Percentiles rank a stretch among this genome's conserved stretches.
These are phyloP conservation scores for Branchipolynoe longqiensis DNA, from an alignment of 2,888 invertebrate genomes.

Conservation along the genomic window DNA sequence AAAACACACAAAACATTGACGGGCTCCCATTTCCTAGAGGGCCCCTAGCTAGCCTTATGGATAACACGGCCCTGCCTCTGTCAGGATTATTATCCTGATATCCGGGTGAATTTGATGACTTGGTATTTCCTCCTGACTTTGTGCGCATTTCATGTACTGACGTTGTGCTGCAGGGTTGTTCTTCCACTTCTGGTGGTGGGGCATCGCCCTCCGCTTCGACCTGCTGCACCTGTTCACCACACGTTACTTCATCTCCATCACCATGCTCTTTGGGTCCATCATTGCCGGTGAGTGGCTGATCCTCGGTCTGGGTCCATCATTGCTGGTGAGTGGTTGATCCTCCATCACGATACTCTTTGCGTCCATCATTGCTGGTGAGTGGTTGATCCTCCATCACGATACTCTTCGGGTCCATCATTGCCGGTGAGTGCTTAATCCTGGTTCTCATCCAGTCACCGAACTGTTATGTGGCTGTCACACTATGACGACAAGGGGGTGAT, in stretches of 20 bases:
- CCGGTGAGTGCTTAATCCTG: conserved; percentile 65
- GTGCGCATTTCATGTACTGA: neutral
- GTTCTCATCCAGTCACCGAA: no score
- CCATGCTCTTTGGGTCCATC: conserved; percentile 78
- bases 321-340: no score
- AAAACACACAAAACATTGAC: no score
- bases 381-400: conserved; percentile 74
- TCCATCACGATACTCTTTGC: neutral
- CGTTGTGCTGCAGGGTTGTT: no score
- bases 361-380: neutral
- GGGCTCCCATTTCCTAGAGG: no score
- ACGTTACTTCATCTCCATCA: conserved; percentile 77
- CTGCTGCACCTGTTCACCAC: conserved; percentile 73
- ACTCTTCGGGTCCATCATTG: conserved; percentile 76
- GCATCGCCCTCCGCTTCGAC: conserved; percentile 71
- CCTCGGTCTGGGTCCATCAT: neutral
- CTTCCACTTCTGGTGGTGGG: conserved; percentile 74
- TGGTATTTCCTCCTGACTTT: no score
- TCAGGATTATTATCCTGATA: no score
- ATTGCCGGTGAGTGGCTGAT: conserved; percentile 70
- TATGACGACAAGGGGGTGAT: no score
- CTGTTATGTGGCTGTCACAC: no score
- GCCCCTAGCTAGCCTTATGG: no score
- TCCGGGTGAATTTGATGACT: no score
- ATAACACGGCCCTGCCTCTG: no score